Base-by-base conservation (phyloP, 2,888 invertebrate species). In the Anagyrus pseudococci region DNA sequence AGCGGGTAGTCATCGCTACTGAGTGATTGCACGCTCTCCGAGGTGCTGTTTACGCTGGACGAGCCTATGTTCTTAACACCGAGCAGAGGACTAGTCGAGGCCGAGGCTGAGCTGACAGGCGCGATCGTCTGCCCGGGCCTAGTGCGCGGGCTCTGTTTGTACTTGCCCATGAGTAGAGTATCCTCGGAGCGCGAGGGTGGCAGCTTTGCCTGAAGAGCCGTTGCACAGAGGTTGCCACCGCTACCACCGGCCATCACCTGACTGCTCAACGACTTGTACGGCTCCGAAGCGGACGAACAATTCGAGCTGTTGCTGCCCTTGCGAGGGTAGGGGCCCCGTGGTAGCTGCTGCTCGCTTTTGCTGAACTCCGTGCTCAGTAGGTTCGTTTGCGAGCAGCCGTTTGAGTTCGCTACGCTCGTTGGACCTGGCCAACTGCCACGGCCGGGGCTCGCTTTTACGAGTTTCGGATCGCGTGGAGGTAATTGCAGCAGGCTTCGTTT, bases 351-450 rank as follows among this genome's bases (percentile, higher is more conserved):
- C 72, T 93, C 93, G 26, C 93, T 93, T 77, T 93, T 92, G 69
- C 93, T 93, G 72, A 93, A 89, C 72, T 93, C 93, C 1, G 88
- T 86, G 58, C 85, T 85, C 4, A 84, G 70, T 52, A 87, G 75
- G 70, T 83, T 85, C n/a, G 50, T 64, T 81, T 13, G 85, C 82
- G 84, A 83, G 46, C 3, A 83, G 76, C 68, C 84, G 79, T 46
- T 85, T 81, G 85, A 84, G 0, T 85, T 86, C 0, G 83, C 83
- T 4, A 84, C 80, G 46, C 89, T 89, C 33, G n/a, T n/a, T 0
- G 93, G 93, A 0, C 93, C 93, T 0, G 93, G 93, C 93, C 93
- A 94, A 2, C 92, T 92, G 0, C 93, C 93, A 49, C 93, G 84
- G 0, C 92, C 91, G 0, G 91, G 89, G 19, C 89, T 89, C 1